phyloP scores from a whole-genome alignment of 2,113 vertebrate species.

The Ramphastos sulfuratus region DNA sequence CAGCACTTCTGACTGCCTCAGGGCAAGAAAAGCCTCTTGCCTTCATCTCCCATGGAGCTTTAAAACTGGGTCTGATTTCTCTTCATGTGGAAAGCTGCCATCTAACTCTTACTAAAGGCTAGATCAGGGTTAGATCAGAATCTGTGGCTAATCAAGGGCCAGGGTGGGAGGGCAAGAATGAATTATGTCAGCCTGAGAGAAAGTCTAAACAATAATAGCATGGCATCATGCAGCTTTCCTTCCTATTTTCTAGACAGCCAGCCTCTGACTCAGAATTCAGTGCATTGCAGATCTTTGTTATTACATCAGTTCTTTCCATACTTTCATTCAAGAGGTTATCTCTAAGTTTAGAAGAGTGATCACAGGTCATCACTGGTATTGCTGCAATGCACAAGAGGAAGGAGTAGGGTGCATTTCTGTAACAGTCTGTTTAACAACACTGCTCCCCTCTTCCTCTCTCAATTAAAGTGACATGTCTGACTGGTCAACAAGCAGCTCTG shows the following conservation, averaged over 20 bases:
- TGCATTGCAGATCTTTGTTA: background rate
- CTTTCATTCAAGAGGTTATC: background rate
- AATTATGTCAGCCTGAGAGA: background rate
- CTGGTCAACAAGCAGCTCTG: background rate
- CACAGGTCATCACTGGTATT: background rate
- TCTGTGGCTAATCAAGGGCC: background rate
- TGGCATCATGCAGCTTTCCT: background rate
- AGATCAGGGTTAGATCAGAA: background rate
- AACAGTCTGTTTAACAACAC: background rate
- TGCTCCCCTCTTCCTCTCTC: background rate
- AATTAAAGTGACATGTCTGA: background rate
- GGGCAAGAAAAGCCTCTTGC: slow-evolving; percentile 16
- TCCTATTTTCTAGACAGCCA: background rate
- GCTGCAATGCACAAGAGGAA: background rate
- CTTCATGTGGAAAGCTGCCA: background rate
- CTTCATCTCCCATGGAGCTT: slow-evolving; percentile 8
- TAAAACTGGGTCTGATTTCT: slow-evolving; percentile 30
- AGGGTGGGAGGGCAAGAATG: background rate
- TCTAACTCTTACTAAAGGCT: background rate
- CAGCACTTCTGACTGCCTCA: background rate
- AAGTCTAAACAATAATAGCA: background rate
- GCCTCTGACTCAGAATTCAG: background rate
- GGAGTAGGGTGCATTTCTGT: background rate
- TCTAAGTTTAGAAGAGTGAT: background rate
- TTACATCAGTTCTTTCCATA: background rate